These are phyloP conservation scores for Xanthia togata DNA, from an alignment of 2,888 invertebrate species.

Conservation along the genomic window DNA sequence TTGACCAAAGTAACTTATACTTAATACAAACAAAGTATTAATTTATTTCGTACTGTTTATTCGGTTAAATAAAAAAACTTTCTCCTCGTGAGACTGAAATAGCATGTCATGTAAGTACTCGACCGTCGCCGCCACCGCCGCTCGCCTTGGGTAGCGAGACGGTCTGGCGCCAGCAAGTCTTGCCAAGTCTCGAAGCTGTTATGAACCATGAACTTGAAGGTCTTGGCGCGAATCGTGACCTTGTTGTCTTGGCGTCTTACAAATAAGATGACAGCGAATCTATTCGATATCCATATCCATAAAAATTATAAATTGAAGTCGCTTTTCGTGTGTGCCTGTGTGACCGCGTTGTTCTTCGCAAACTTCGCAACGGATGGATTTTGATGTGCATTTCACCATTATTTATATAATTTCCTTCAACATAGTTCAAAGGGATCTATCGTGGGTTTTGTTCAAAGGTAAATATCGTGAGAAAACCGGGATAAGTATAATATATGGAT, in stretches of 20 bases:
- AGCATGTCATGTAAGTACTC: not conserved
- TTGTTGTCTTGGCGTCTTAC: conserved; percentile 41
- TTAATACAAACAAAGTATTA: conserved; percentile 1
- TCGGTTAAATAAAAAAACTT: conserved; percentile 1
- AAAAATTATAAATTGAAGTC: not conserved
- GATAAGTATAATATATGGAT: too few species aligned
- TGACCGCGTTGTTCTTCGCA: not conserved
- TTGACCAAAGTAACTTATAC: not conserved
- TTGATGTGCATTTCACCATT: not conserved
- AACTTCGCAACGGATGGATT: not conserved
- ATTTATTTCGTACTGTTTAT: not conserved
- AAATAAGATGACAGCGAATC: conserved; percentile 23
- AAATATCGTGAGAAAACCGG: too few species aligned
- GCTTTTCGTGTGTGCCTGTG: not conserved
- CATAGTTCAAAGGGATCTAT: too few species aligned
- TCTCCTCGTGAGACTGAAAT: conserved; percentile 12
- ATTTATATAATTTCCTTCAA: too few species aligned
- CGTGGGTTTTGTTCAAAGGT: too few species aligned
- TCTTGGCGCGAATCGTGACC: conserved; percentile 54
- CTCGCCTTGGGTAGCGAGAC: conserved; percentile 42
- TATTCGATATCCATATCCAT: conserved; percentile 6
- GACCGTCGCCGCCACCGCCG: conserved; percentile 5
- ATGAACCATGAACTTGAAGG: conserved; percentile 61
- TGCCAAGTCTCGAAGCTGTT: conserved; percentile 59
- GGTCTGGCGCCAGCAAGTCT: conserved; percentile 45